Evolutionary conservation across 2,888 invertebrate genomes (phyloP).

Genomic region (Himalopsyche anomala): DNA sequence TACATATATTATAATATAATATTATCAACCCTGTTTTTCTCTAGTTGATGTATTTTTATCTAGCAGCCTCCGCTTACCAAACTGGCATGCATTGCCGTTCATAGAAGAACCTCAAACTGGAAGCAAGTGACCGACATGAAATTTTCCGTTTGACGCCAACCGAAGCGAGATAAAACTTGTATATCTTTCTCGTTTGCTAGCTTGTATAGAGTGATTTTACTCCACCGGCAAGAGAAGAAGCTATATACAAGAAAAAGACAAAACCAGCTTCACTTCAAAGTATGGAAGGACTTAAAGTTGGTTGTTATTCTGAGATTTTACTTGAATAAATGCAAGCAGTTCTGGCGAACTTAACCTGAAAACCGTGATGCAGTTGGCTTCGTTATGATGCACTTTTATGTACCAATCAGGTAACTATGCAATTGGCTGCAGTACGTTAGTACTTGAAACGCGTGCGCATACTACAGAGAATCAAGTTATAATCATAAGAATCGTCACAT

Average conservation of each 20-base stretch:
- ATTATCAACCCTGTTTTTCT: background rate
- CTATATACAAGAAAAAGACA: slow-evolving; percentile 20
- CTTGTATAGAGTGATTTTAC: background rate
- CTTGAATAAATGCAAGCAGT: slow-evolving; percentile 35
- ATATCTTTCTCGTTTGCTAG: background rate
- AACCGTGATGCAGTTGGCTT: slow-evolving; percentile 57
- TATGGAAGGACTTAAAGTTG: background rate
- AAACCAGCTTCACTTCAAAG: background rate
- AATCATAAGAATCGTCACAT: slow-evolving; percentile 23
- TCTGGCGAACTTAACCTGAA: slow-evolving; percentile 63
- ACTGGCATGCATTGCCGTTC: slow-evolving; percentile 37
- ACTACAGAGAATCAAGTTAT: background rate
- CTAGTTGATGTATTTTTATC: slow-evolving; percentile 26
- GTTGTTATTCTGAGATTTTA: background rate
- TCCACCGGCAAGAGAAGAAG: slow-evolving; percentile 8
- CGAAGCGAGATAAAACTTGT: slow-evolving; percentile 4
- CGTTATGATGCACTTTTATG: slow-evolving; percentile 43
- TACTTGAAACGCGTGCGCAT: slow-evolving; percentile 24
- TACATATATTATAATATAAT: background rate
- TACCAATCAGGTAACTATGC: slow-evolving; percentile 27
- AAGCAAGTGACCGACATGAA: slow-evolving; percentile 36
- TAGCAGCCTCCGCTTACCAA: slow-evolving; percentile 11
- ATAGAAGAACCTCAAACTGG: slow-evolving; percentile 36
- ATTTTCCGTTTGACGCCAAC: slow-evolving; percentile 23
- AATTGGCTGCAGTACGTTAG: background rate